phyloP scores from a whole-genome alignment of 2,113 vertebrate species.

The Pterocles burchelli region DNA sequence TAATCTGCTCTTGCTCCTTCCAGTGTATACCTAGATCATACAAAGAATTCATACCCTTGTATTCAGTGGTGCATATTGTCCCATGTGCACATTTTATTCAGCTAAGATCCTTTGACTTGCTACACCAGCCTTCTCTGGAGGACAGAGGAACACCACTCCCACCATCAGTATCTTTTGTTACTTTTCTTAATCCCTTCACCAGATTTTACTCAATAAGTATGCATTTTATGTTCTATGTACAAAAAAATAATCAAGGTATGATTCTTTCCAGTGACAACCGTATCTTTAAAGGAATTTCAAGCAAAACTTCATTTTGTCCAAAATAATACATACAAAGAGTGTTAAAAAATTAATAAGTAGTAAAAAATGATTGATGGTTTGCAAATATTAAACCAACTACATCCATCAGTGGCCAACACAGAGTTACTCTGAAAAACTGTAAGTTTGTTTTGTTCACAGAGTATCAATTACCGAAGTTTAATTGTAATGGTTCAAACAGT shows the following conservation, averaged over 20 bases:
- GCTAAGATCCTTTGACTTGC: not conserved
- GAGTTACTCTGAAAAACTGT: not conserved
- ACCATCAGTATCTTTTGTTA: not conserved
- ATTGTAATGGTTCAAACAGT: not conserved
- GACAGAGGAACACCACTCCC: not conserved
- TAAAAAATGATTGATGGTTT: not conserved
- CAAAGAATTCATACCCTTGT: not conserved
- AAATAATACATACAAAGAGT: not conserved
- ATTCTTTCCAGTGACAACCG: not conserved
- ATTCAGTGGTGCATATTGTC: not conserved
- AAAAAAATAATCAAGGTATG: not conserved
- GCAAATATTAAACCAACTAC: not conserved
- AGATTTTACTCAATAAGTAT: not conserved
- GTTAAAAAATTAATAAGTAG: not conserved
- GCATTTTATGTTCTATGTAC: accelerated
- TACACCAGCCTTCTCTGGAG: not conserved
- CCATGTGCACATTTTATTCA: not conserved
- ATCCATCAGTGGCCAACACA: not conserved
- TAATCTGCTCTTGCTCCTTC: not conserved
- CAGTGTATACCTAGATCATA: not conserved
- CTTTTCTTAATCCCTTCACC: not conserved
- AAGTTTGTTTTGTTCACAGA: not conserved
- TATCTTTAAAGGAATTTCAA: not conserved
- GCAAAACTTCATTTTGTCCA: not conserved
- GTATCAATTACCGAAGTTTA: not conserved